Evolutionary conservation across 2,888 invertebrate species (phyloP), one percentile per base, ranked within the genome.

Genomic region (Drosophila nr. perissopoda): DNA sequence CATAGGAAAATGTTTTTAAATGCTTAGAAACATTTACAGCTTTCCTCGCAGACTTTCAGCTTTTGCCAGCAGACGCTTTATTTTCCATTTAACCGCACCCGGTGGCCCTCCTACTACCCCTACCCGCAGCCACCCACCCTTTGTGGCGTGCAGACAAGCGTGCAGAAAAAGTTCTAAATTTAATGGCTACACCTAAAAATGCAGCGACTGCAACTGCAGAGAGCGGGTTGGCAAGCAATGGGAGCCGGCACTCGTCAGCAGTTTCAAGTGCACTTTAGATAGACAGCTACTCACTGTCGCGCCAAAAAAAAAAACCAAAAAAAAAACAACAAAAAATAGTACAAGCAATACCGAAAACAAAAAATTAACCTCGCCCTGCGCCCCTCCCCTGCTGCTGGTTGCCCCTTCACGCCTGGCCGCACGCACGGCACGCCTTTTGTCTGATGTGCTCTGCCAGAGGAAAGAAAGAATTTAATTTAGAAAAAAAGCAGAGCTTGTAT

Each of bases 101-200:
- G 84, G 67, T 72, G 81, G 66, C 64, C 69, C 63, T 31, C 27
- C 27, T n/a, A n/a, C 40, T 6, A 2, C 31, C 52, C 69, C 34
- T 56, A 13, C 36, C 40, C 40, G 40, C 27, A 11, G 36, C 36
- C 56, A 46, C 61, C 64, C 66, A 51, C 51, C 59, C 57, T 62
- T 61, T 67, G 62, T 76, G 64, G 81, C 85, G 90, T 76, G 90
- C 87, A 90, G 87, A 90, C 90, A 88, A 88, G 82, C 87, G 90
- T 88, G 79, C 79, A 89, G 84, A 83, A 81, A 79, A 82, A 84
- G 84, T 87, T 87, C 87, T 87, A 87, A 86, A 87, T 88, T 90
- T 90, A 90, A 90, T 87, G 89, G 87, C 82, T 90, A 88, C 84
- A 86, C 84, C 90, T 87, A 87, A 90, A 88, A 88, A 90, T 88